A percentile compares a stretch with the other conserved stretches of the same genome.
Conservation (phyloP, 2,113 vertebrate genomes). For the human region GRCh38 chr18:26004001-26004500, state of each 20-base stretch:
- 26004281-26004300: not conserved
- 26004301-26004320: not conserved
- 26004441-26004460: not conserved
- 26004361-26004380: not conserved
- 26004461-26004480: not conserved
- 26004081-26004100: not conserved
- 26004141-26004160: not conserved
- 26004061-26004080: not conserved
- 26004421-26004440: not conserved
- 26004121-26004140: not conserved
- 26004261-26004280: not conserved
- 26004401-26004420: not conserved
- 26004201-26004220: not conserved
- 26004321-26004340: not conserved
- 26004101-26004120: not conserved
- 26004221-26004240: slow-evolving; percentile 17
- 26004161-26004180: not conserved
- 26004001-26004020: not conserved
- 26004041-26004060: not conserved
- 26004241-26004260: not conserved
- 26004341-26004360: not conserved
- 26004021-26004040: not conserved
- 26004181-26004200: not conserved
- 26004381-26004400: not conserved
- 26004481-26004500: not conserved